These are phyloP conservation scores for Excalfactoria chinensis DNA, from an alignment of 2,113 vertebrate genomes.

Conservation along the genomic window DNA sequence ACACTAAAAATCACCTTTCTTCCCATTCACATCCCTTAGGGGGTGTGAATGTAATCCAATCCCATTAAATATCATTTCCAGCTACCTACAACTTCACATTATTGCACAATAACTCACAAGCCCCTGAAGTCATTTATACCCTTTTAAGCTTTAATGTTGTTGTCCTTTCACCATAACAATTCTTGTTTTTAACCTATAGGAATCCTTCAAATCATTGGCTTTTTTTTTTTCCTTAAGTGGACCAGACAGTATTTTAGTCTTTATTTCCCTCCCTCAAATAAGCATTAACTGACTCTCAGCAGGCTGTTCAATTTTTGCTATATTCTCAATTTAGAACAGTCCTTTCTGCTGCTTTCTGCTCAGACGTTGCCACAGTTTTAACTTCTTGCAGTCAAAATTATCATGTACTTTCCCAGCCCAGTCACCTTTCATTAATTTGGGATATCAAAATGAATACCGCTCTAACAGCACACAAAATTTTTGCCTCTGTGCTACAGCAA, in stretches of 20 bases:
- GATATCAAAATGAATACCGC: background rate
- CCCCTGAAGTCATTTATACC: background rate
- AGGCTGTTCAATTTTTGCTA: background rate
- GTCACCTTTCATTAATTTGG: background rate
- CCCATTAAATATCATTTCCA: background rate
- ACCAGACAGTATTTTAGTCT: background rate
- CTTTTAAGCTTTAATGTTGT: background rate
- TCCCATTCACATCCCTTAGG: background rate
- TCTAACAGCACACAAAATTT: background rate
- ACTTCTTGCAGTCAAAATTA: background rate
- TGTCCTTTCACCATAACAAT: background rate
- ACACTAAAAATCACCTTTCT: background rate
- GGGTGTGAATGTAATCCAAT: background rate
- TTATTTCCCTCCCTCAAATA: background rate
- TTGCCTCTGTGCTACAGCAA: background rate
- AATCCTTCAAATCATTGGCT: background rate
- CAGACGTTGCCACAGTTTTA: background rate
- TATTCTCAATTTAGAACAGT: background rate
- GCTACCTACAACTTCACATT: background rate
- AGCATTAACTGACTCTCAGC: background rate
- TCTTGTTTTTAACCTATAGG: background rate
- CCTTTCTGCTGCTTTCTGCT: background rate
- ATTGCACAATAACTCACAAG: background rate
- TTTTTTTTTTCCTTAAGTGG: background rate
- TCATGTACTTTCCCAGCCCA: background rate